These are phyloP conservation scores for Drosophila meridiana DNA, from an alignment of 2,888 invertebrate genomes.

Conservation along the genomic window DNA sequence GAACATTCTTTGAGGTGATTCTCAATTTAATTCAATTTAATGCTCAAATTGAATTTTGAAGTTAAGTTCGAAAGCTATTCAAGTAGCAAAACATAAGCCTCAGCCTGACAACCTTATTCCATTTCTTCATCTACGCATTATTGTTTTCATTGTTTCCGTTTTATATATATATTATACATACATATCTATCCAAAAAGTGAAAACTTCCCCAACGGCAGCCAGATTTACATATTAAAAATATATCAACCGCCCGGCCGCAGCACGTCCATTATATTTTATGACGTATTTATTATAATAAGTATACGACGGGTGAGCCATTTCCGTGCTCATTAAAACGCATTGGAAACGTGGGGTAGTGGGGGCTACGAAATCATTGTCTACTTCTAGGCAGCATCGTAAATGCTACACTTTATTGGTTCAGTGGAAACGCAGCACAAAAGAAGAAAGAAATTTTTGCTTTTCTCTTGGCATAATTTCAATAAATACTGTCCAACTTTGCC, in stretches of 20 bases:
- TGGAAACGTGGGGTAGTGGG: neutral
- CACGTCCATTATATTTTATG: conserved; percentile 52
- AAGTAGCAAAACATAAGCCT: neutral
- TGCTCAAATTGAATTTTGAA: neutral
- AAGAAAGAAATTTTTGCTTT: conserved; percentile 3
- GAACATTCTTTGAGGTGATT: neutral
- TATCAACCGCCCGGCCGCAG: conserved; percentile 7
- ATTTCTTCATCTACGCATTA: neutral
- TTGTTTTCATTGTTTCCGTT: neutral
- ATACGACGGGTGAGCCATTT: conserved; percentile 16
- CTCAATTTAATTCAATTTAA: neutral
- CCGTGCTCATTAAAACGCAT: conserved; percentile 20
- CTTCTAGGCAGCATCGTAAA: conserved; percentile 62
- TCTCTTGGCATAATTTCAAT: conserved; percentile 58
- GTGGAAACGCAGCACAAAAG: neutral
- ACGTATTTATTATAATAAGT: conserved; percentile 61
- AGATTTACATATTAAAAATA: conserved; percentile 45
- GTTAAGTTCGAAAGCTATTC: neutral
- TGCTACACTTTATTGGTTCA: conserved; percentile 48
- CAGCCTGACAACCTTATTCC: neutral
- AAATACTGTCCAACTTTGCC: conserved; percentile 67
- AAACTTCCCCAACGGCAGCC: conserved; percentile 3
- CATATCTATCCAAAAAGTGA: neutral
- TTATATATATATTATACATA: neutral
- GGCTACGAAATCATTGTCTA: conserved; percentile 49